A percentile compares a stretch with the other conserved stretches of the same genome.
These are phyloP conservation scores for Tethea ocularis DNA, from an alignment of 2,888 invertebrate species.

Conservation along the genomic window DNA sequence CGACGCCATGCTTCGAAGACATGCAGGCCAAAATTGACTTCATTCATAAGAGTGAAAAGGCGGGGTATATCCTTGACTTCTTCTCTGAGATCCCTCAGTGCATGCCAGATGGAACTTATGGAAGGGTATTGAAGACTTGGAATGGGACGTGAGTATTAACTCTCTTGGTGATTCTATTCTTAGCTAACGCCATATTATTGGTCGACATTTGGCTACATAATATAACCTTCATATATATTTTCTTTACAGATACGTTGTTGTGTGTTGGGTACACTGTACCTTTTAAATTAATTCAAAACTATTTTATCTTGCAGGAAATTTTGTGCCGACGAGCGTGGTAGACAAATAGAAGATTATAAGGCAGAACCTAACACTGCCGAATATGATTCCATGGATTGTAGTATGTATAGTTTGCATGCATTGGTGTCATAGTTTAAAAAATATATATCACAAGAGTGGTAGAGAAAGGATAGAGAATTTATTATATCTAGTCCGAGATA, in stretches of 20 bases:
- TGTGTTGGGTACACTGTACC: too few relatives aligned
- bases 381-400: slow-evolving; percentile 83
- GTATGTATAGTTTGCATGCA: slow-evolving; percentile 71
- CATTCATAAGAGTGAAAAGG: slow-evolving; percentile 50
- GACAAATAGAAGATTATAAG: slow-evolving; percentile 76
- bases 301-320: slow-evolving; percentile 68
- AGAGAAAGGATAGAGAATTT: too few relatives aligned
- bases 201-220: too few relatives aligned
- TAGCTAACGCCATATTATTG: too few relatives aligned
- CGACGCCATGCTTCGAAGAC: slow-evolving; percentile 60
- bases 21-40: slow-evolving; percentile 42
- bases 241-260: too few relatives aligned
- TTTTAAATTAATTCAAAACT: slow-evolving; percentile 8
- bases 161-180: neutral
- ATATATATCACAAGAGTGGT: too few relatives aligned
- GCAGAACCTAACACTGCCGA: slow-evolving; percentile 62
- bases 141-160: slow-evolving; percentile 57
- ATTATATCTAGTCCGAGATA: too few relatives aligned
- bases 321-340: slow-evolving; percentile 84
- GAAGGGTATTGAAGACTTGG: slow-evolving; percentile 40
- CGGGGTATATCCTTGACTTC: slow-evolving; percentile 63
- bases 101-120: slow-evolving; percentile 68
- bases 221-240: too few relatives aligned
- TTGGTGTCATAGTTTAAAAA: too few relatives aligned
- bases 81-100: slow-evolving; percentile 52